Conservation (phyloP, 2,113 vertebrate species). For the Cyprinodon tularosa region DNA sequence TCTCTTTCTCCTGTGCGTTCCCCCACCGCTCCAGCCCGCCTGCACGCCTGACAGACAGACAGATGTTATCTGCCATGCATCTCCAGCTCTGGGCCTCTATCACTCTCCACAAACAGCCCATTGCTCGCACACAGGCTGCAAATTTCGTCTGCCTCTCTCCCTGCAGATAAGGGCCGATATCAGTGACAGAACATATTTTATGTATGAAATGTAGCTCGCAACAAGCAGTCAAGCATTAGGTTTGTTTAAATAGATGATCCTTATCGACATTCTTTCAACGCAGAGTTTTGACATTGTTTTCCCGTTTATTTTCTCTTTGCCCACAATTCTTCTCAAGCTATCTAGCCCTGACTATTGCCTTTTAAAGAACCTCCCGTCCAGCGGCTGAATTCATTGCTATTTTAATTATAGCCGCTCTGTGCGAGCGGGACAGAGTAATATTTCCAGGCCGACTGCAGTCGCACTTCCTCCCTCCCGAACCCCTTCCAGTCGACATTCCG, state of each 20-base stretch:
- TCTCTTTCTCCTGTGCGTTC: conserved; percentile 53
- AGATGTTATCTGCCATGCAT: conserved; percentile 87
- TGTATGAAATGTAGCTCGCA: conserved; percentile 94
- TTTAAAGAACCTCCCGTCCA: conserved; percentile 66
- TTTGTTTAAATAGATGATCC: conserved; percentile 98
- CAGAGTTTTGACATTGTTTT: conserved; percentile 80
- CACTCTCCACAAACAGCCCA: conserved; percentile 89
- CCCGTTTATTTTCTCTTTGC: conserved; percentile 62
- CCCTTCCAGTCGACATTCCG: conserved; percentile 66
- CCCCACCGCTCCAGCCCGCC: conserved; percentile 68
- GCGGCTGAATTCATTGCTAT: conserved; percentile 63
- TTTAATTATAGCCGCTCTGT: conserved; percentile 69
- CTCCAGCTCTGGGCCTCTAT: conserved; percentile 85
- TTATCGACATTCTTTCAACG: conserved; percentile 90
- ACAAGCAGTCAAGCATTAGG: conserved; percentile 95
- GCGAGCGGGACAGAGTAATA: conserved; percentile 43
- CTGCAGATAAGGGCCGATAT: conserved; percentile 94
- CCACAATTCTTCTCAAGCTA: conserved; percentile 53
- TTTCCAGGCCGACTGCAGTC: conserved; percentile 41
- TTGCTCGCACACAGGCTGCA: conserved; percentile 84
- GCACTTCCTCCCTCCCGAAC: conserved; percentile 59
- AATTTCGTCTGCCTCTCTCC: conserved; percentile 91
- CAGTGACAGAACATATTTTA: conserved; percentile 98
- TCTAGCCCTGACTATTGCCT: conserved; percentile 59
- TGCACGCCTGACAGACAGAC: conserved; percentile 81